These are phyloP conservation scores for Hirundichthys speculiger DNA, from an alignment of 2,113 vertebrate genomes.

Conservation along the genomic window DNA sequence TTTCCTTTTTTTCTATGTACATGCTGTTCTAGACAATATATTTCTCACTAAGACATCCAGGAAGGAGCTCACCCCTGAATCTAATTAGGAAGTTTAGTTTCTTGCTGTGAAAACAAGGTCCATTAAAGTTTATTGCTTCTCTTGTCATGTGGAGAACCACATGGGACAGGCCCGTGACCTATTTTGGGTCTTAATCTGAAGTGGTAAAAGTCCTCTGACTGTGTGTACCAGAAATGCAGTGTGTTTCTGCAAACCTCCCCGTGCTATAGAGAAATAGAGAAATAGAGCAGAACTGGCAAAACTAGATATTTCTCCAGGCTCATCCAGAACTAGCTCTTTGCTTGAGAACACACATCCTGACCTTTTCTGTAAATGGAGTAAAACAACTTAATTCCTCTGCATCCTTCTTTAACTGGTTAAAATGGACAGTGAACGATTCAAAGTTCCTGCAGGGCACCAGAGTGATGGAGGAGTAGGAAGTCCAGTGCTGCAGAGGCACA, in stretches of 20 bases:
- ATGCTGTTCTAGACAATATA: no score
- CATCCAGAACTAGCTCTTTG: slow-evolving; percentile 25
- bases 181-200: slow-evolving; percentile 38
- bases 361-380: slow-evolving; percentile 24
- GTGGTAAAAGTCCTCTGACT: slow-evolving; percentile 13
- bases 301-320: slow-evolving; percentile 57
- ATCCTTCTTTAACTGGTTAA: neutral
- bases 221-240: slow-evolving; percentile 13
- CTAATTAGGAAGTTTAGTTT: slow-evolving; percentile 27
- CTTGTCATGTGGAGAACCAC: slow-evolving; percentile 31
- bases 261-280: slow-evolving; percentile 50
- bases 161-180: slow-evolving; percentile 24
- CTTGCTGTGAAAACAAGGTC: slow-evolving; percentile 30
- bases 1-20: no score
- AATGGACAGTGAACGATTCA: slow-evolving; percentile 19
- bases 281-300: slow-evolving; percentile 64
- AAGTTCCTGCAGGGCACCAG: slow-evolving; percentile 22
- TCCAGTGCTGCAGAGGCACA: slow-evolving; percentile 14
- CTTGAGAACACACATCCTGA: slow-evolving; percentile 27
- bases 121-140: slow-evolving; percentile 32
- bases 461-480: slow-evolving; percentile 4
- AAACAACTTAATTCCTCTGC: slow-evolving; percentile 14
- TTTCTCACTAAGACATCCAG: neutral
- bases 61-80: slow-evolving; percentile 6
- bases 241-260: slow-evolving; percentile 36